phyloP scores from a whole-genome alignment of 2,888 invertebrate genomes.

The Drosophila mettleri region DNA sequence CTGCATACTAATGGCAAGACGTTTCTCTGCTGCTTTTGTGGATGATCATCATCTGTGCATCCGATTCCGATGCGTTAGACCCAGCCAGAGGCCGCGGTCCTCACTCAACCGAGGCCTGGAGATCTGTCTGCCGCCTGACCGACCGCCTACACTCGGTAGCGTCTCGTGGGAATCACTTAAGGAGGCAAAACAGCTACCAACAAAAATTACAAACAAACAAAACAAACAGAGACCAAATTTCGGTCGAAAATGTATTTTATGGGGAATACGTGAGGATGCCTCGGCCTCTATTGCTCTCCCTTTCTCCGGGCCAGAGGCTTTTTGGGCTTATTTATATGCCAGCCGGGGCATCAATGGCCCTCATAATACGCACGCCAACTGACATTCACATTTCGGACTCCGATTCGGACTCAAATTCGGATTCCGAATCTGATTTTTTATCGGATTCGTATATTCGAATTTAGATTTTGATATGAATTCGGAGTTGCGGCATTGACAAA shows the following conservation, averaged over 20 bases:
- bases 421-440: slow-evolving; percentile 4
- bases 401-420: slow-evolving; percentile 1
- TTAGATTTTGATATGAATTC: slow-evolving; percentile 7
- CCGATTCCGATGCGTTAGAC: slow-evolving; percentile 59
- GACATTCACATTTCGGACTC: slow-evolving; percentile 53
- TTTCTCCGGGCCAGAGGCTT: slow-evolving; percentile 16
- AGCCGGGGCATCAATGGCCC: slow-evolving; percentile 77
- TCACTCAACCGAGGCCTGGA: slow-evolving; percentile 3
- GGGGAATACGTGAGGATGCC: slow-evolving; percentile 84
- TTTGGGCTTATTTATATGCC: slow-evolving; percentile 73
- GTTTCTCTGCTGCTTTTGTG: slow-evolving; percentile 18
- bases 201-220: slow-evolving; percentile 16
- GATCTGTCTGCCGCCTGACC: slow-evolving; percentile 45
- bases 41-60: slow-evolving; percentile 68
- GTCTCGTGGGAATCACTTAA: slow-evolving; percentile 71
- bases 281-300: slow-evolving; percentile 22
- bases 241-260: slow-evolving; percentile 82
- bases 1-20: slow-evolving; percentile 67
- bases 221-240: slow-evolving; percentile 51
- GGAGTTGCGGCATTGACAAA: slow-evolving; percentile 26
- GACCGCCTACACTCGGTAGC: slow-evolving; percentile 66
- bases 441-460: not conserved
- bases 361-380: slow-evolving; percentile 67
- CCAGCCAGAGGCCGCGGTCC: slow-evolving; percentile 39
- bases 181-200: slow-evolving; percentile 66